Percentiles rank a stretch among this genome's conserved stretches.
phyloP scores from a whole-genome alignment of 1,140 invertebrate species.

The Calephelis nemesis region DNA sequence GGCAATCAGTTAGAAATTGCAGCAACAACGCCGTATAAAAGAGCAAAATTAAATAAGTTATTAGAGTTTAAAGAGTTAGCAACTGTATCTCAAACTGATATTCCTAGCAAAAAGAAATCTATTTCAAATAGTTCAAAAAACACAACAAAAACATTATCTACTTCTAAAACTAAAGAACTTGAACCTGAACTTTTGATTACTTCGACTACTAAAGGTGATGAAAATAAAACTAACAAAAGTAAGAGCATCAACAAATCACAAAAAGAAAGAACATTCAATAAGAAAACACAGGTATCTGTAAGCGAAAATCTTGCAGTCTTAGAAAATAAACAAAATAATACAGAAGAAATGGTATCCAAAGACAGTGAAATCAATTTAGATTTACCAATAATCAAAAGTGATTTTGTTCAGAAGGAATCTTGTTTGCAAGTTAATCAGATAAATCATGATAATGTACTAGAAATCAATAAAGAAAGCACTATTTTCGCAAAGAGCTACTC shows the following conservation, averaged over 20 bases:
- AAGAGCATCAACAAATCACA: constrained; percentile 17
- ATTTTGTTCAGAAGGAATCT: neutral
- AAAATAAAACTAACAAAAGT: neutral
- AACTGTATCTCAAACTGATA: constrained; percentile 24
- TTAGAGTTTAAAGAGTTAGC: constrained; percentile 37
- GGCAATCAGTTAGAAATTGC: constrained; percentile 47
- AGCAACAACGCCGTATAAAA: constrained; percentile 43
- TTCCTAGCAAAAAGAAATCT: constrained; percentile 27
- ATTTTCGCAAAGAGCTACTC: neutral
- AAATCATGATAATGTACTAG: neutral
- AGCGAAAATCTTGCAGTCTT: constrained; percentile 1
- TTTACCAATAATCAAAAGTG: neutral
- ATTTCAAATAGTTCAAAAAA: constrained; percentile 32
- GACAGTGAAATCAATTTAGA: neutral
- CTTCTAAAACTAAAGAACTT: constrained; percentile 15
- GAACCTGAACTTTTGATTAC: neutral
- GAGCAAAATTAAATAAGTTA: constrained; percentile 42
- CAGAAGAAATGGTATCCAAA: neutral
- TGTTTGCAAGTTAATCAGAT: neutral
- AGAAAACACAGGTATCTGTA: neutral
- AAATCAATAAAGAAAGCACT: neutral
- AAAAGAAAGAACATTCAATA: constrained; percentile 2
- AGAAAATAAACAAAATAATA: constrained; percentile 13
- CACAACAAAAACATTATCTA: constrained; percentile 33
- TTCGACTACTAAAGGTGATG: neutral